These are phyloP conservation scores for Emmelina monodactyla DNA, from an alignment of 2,888 invertebrate genomes.

Conservation along the genomic window DNA sequence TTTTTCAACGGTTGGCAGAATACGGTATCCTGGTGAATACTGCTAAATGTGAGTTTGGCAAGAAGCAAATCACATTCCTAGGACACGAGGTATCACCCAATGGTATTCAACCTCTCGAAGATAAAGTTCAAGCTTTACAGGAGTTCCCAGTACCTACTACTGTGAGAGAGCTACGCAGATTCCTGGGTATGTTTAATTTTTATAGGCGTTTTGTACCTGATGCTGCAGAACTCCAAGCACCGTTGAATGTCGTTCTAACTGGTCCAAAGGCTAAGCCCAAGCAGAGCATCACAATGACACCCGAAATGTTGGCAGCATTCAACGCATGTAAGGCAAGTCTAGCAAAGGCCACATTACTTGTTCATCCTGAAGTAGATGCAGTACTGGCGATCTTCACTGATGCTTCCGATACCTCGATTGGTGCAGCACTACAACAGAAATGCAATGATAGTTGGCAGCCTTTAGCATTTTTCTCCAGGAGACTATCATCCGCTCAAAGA, in stretches of 20 bases:
- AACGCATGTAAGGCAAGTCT: conserved; percentile 5
- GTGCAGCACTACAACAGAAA: neutral
- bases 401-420: conserved; percentile 6
- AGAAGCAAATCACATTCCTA: too few relatives aligned
- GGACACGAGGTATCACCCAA: conserved; percentile 1
- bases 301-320: conserved; percentile 3
- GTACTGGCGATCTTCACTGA: conserved; percentile 7
- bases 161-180: conserved; percentile 10
- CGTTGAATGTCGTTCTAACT: conserved; percentile 3
- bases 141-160: conserved; percentile 10
- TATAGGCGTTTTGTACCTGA: conserved; percentile 11
- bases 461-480: conserved; percentile 15
- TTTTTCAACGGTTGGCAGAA: conserved; percentile 16
- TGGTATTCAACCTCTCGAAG: conserved; percentile 7
- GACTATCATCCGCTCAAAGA: conserved; percentile 9
- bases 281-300: conserved; percentile 3
- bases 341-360: conserved; percentile 1
- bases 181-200: conserved; percentile 14
- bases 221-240: conserved; percentile 9
- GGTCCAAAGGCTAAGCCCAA: conserved; percentile 2
- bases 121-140: neutral
- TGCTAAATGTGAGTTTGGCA: too few relatives aligned
- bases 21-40: too few relatives aligned
- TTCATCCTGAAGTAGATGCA: conserved; percentile 1
- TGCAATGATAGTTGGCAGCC: conserved; percentile 10